phyloP scores from a whole-genome alignment of 2,888 invertebrate genomes.

The Molanna angustata region DNA sequence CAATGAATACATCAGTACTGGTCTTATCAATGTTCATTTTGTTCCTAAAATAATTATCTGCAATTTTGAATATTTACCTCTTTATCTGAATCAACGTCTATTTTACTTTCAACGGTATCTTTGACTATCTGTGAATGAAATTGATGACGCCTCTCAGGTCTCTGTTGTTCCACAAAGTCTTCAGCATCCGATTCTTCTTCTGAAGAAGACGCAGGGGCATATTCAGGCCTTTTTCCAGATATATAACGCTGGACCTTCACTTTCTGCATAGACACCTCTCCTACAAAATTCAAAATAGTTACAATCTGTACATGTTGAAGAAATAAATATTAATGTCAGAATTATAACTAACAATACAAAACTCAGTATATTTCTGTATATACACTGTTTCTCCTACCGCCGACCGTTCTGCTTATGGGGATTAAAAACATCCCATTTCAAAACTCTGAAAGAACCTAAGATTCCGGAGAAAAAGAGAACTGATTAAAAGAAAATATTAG shows the following conservation, averaged over 20 bases:
- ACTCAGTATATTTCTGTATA: no score
- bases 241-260: constrained; percentile 98
- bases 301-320: no score
- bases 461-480: no score
- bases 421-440: no score
- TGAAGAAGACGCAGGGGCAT: constrained; percentile 82
- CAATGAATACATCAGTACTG: no score
- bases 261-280: constrained; percentile 98
- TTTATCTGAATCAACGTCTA: constrained; percentile 47
- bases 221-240: constrained; percentile 96
- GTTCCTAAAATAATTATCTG: no score
- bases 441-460: no score
- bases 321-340: no score
- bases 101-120: constrained; percentile 42
- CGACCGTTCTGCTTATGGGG: no score
- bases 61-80: constrained; percentile 45
- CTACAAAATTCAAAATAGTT: constrained; percentile 54
- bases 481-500: no score
- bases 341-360: not conserved
- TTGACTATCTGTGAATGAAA: constrained; percentile 42
- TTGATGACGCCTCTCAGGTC: constrained; percentile 46
- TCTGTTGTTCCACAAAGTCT: constrained; percentile 71
- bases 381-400: no score
- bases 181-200: constrained; percentile 88
- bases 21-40: no score